Conservation (phyloP, 2,888 invertebrate species). For the Drosophila pseudotakahashii region DNA sequence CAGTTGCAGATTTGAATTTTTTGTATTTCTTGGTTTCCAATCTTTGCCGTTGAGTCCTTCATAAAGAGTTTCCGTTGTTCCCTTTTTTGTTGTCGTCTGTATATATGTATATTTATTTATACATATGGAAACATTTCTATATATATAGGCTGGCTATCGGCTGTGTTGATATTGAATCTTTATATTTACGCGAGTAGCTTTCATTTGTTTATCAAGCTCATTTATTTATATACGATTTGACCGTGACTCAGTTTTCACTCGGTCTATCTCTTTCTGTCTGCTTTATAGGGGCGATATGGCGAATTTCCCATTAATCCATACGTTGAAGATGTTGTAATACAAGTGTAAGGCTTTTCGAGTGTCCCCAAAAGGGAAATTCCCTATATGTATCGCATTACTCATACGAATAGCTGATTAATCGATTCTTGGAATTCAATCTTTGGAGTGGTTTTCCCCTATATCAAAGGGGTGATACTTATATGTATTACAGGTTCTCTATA, state of each 20-base stretch:
- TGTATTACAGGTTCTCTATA: background rate
- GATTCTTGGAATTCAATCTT: slow-evolving; percentile 11
- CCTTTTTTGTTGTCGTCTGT: background rate
- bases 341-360: slow-evolving; percentile 3
- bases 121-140: background rate
- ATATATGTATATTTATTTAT: background rate
- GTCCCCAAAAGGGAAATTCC: background rate
- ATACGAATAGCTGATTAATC: slow-evolving; percentile 11
- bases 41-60: background rate
- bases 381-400: background rate
- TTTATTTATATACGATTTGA: slow-evolving; percentile 41
- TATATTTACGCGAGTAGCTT: slow-evolving; percentile 24
- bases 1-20: slow-evolving; percentile 26
- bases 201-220: slow-evolving; percentile 33
- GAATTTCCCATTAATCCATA: background rate
- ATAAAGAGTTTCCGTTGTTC: slow-evolving; percentile 1
- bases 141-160: slow-evolving; percentile 8
- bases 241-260: slow-evolving; percentile 38
- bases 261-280: background rate
- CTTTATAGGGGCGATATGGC: background rate
- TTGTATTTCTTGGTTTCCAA: slow-evolving; percentile 2
- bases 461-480: background rate
- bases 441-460: slow-evolving; percentile 3
- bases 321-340: slow-evolving; percentile 25
- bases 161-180: slow-evolving; percentile 18